Base-by-base conservation (phyloP, 2,888 invertebrate species). In the Tetanocera ferruginea region DNA sequence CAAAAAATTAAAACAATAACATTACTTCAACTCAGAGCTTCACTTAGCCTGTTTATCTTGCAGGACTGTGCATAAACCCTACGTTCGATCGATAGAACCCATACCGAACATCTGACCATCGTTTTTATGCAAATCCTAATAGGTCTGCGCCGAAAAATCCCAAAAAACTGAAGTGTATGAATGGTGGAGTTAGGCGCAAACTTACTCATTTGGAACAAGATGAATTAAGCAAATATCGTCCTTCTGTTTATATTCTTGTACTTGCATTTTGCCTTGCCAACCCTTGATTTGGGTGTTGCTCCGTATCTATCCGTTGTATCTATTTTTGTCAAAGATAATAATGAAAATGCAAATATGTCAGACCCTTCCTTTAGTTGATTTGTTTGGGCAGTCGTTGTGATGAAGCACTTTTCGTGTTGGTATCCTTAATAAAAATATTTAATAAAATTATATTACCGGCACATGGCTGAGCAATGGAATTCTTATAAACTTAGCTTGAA, bases 191-290 rank as follows among this genome's bases (percentile, higher is more conserved):
- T 19, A 19, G 66, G n/a, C 52, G 8, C 23, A 51, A 51, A 71
- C 31, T 28, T 55, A 71, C 70, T 55, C 70, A 71, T 19, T 52
- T 71, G 70, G 55, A 71, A 71, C 34, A 31, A 8, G 34, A 71
- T 71, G 31, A 71, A 71, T 71, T 71, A 52, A 51, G 31, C 25
- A 71, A 71, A 14, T 34, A 66, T n/a, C n/a, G 0, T 8, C 37
- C 19, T 67, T 67, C 37, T 28, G 14, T 28, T 17, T 14, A 14
- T 57, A 14, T n/a, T 19, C 17, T 34, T 37, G 19, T 19, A 37
- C n/a, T 37, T 34, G 43, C 37, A 6, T n/a, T 43, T 23, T 6
- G 66, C 3, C 19, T 0, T 19, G 17, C 66, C 34, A 37, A 11
- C 66, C 37, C 25, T 23, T 25, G 69, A 1, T 67, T 43, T 66